Percentiles rank a stretch among this genome's conserved stretches.
Conservation (phyloP, 2,113 vertebrate genomes). For the Pan paniscus region DNA sequence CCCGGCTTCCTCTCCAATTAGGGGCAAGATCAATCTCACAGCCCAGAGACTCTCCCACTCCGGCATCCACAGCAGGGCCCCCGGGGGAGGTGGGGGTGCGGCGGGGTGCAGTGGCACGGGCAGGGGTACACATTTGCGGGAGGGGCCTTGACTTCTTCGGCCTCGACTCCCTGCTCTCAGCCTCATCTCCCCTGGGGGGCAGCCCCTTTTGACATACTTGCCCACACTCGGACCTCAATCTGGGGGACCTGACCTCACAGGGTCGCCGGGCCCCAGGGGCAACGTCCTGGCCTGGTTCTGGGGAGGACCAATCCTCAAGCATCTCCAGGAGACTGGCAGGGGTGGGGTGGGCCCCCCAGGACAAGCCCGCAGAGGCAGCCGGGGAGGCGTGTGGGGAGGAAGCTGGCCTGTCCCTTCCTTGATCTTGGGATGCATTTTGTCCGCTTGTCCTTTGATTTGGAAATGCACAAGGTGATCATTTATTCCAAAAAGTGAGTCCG, state of each 20-base stretch:
- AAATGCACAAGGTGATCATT: slow-evolving; percentile 39
- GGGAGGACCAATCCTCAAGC: background rate
- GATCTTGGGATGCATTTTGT: background rate
- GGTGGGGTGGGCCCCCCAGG: too few species aligned
- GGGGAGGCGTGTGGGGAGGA: rapidly evolving
- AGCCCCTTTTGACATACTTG: background rate
- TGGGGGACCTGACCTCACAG: background rate
- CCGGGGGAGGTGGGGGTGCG: background rate
- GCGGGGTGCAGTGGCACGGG: background rate
- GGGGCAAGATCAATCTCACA: background rate
- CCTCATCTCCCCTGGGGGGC: background rate
- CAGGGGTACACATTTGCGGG: rapidly evolving
- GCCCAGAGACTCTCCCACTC: background rate
- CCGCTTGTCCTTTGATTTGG: background rate
- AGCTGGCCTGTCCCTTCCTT: background rate
- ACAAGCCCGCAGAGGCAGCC: rapidly evolving
- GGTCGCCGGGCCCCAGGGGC: background rate
- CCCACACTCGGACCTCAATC: background rate
- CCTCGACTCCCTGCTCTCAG: background rate
- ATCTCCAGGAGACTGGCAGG: background rate
- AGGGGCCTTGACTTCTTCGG: background rate
- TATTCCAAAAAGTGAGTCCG: slow-evolving; percentile 51
- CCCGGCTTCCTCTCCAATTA: background rate
- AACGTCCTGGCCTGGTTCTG: background rate
- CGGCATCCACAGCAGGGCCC: background rate